Base-by-base conservation (phyloP, 2,888 invertebrate species). In the Drosophila paranaensis region DNA sequence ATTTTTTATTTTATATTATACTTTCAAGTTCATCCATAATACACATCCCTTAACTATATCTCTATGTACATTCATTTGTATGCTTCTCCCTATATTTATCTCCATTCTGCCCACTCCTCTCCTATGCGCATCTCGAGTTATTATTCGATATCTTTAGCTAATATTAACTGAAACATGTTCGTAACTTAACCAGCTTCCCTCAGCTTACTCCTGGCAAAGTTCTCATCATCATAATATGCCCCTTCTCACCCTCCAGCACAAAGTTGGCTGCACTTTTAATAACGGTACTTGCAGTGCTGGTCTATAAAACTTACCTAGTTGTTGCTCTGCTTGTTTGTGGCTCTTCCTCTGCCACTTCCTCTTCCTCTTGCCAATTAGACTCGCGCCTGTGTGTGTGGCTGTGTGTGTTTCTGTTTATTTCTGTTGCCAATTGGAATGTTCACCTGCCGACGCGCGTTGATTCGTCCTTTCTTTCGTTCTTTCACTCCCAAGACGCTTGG, bases 391-490 rank as follows among this genome's bases (percentile, higher is more conserved):
- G 66, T 8, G 51, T 30, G 30, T 30, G 20, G 0, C 27, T 6
- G 30, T 33, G 30, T 33, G 58, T 48, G 27, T 30, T 27, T 14
- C 61, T 65, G 56, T 27, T 27, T 66, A 46, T 63, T 73, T 60
- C 54, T 46, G 20, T 20, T 20, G 54, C 82, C 81, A 76, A 85
- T 85, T 79, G 85, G 79, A 87, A 84, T 87, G 68, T 83, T 81
- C 75, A 83, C 68, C 64, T 83, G 74, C 39, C 62, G 68, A 55
- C 20, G 46, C 20, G 46, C 40, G 40, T 72, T 48, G 62, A 62
- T 62, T 65, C 60, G 75, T 71, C 75, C 74, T 74, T 71, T 77
- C 56, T 25, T 16, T 57, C 51, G 27, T 14, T 16, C 11, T 10
- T 0, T 10, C 0, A 3, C 48, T 50, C 74, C 79, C 74, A 62